Conservation (phyloP, 1,140 invertebrate genomes). For the Temnothorax longispinosus region DNA sequence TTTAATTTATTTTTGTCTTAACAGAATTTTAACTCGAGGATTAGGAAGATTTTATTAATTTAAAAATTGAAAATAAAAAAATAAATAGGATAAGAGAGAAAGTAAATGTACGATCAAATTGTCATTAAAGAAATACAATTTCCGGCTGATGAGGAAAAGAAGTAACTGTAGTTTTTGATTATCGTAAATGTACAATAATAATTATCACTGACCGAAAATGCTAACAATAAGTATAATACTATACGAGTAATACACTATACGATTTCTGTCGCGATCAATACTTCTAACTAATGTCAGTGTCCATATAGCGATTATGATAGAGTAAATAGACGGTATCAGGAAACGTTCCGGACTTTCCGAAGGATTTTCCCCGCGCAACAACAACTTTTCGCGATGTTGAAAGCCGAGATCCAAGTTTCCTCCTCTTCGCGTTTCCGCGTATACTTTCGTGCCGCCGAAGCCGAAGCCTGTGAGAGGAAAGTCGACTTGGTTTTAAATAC, state of each 20-base stretch:
- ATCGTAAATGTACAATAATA: background rate
- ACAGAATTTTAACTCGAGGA: background rate
- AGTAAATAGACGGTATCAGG: constrained; percentile 4
- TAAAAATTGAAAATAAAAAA: background rate
- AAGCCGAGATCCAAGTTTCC: constrained; percentile 15
- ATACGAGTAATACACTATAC: background rate
- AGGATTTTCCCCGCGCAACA: constrained; percentile 17
- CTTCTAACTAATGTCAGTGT: background rate
- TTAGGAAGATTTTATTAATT: background rate
- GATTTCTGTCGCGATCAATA: background rate
- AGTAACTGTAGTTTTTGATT: background rate
- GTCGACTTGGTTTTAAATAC: constrained; percentile 54
- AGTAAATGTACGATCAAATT: background rate
- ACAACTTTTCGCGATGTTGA: constrained; percentile 26
- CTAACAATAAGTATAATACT: background rate
- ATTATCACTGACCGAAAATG: background rate
- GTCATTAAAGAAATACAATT: background rate
- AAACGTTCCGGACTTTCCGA: constrained; percentile 5
- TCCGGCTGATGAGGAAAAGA: background rate
- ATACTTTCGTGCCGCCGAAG: background rate
- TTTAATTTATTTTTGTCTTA: background rate
- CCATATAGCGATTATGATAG: background rate
- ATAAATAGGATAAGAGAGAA: background rate
- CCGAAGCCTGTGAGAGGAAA: background rate
- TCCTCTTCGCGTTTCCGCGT: background rate